Evolutionary conservation across 2,113 vertebrate genomes (phyloP).

Genomic region (Pteruthius melanotis): DNA sequence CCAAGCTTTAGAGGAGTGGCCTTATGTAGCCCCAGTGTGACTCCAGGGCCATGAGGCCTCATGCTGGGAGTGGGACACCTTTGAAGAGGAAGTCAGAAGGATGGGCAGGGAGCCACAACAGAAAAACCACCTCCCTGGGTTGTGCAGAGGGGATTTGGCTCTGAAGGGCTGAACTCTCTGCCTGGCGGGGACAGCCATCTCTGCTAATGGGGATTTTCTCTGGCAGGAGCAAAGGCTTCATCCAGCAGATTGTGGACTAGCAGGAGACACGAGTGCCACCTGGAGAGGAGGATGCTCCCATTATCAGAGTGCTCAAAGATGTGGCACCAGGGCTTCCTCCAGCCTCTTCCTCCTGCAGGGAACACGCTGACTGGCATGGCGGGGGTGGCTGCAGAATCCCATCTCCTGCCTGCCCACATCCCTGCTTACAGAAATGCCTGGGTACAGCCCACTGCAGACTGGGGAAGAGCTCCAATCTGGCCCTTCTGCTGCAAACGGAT

Average conservation of each 20-base stretch:
- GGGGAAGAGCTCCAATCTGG: not conserved
- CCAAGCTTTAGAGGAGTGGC: not conserved
- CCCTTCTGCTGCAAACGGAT: not conserved
- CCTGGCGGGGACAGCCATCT: not conserved
- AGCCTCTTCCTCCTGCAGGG: not conserved
- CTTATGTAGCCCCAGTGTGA: not conserved
- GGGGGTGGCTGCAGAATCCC: not conserved
- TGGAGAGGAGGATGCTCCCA: not conserved
- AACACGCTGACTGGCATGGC: not conserved
- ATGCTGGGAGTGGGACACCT: not conserved
- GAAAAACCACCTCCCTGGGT: not conserved
- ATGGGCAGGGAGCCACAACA: not conserved
- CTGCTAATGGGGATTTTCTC: not conserved
- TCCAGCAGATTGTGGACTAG: not conserved
- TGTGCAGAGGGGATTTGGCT: not conserved
- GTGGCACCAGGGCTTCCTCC: not conserved
- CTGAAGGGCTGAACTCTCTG: not conserved
- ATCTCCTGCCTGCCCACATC: conserved; percentile 3
- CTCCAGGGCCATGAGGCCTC: not conserved
- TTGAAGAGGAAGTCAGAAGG: not conserved
- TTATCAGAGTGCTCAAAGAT: not conserved
- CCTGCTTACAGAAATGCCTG: not conserved
- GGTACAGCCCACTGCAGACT: not conserved
- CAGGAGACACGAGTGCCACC: not conserved
- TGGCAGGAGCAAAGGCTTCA: not conserved